phyloP scores from a whole-genome alignment of 2,888 invertebrate species.

The Drosophila kuntzei region DNA sequence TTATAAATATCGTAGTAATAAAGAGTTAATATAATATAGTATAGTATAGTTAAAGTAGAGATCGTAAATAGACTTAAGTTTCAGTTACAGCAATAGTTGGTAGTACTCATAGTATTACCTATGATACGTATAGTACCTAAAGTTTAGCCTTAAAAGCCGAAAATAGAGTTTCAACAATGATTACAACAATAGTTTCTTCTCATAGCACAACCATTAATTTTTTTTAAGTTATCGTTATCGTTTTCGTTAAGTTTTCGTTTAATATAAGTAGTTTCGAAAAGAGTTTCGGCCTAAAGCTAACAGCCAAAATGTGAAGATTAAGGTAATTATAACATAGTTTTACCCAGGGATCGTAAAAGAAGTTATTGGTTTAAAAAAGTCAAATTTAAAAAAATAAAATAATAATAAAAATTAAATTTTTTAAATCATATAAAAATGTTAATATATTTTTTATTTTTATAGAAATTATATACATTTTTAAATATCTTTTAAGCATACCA shows the following conservation, averaged over 20 bases:
- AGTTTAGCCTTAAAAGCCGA: constrained; percentile 46
- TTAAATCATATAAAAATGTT: too few species aligned
- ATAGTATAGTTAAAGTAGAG: constrained; percentile 49
- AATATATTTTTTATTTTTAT: too few species aligned
- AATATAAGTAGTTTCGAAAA: constrained; percentile 35
- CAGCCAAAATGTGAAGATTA: constrained; percentile 66
- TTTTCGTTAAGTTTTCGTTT: constrained; percentile 41
- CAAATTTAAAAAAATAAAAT: too few species aligned
- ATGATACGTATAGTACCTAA: constrained; percentile 47
- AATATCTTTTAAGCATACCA: too few species aligned
- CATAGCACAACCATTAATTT: constrained; percentile 75
- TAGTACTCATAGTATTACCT: constrained; percentile 22
- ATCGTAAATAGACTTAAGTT: constrained; percentile 65
- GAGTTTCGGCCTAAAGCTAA: constrained; percentile 44
- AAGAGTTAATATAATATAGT: constrained; percentile 38
- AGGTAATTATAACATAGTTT: constrained; percentile 17
- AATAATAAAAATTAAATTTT: too few species aligned
- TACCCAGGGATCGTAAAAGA: constrained; percentile 4
- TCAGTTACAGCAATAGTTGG: constrained; percentile 62
- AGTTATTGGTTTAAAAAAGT: too few species aligned
- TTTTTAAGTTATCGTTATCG: constrained; percentile 47
- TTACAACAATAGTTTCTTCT: constrained; percentile 46
- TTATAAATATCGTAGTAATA: constrained; percentile 29
- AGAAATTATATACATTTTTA: too few species aligned
- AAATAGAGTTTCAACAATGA: constrained; percentile 60